Evolutionary conservation across 2,797 vertebrate species (phyloP).

Genomic region (Champsocephalus gunnari): DNA sequence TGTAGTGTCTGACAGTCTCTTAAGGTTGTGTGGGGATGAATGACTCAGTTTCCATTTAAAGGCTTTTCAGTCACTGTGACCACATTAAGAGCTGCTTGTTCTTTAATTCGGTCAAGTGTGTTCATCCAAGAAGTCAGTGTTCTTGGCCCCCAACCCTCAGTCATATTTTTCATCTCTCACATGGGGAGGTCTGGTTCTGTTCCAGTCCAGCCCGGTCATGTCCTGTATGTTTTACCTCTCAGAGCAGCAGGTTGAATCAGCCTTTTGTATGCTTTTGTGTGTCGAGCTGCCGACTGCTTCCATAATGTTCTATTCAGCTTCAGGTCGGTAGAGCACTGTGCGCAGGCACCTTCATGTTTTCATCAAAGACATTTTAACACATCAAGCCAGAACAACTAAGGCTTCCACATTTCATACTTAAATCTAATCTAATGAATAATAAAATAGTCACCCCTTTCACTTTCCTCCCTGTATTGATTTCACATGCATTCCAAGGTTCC

Average conservation of each 20-base stretch:
- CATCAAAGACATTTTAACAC: slow-evolving; percentile 68
- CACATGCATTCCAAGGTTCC: slow-evolving; percentile 59
- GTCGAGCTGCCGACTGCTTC: slow-evolving; percentile 35
- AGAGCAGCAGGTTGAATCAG: slow-evolving; percentile 60
- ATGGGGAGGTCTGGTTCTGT: slow-evolving; percentile 16
- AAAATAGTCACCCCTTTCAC: slow-evolving; percentile 43
- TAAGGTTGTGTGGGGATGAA: slow-evolving; percentile 1
- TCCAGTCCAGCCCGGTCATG: slow-evolving; percentile 30
- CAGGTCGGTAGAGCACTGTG: slow-evolving; percentile 47
- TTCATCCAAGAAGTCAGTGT: slow-evolving; percentile 52
- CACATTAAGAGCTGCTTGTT: slow-evolving; percentile 44
- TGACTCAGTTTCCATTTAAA: slow-evolving; percentile 40
- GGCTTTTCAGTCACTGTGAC: slow-evolving; percentile 33
- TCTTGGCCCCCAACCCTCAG: slow-evolving; percentile 30
- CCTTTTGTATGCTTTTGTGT: slow-evolving; percentile 68
- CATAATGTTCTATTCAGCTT: slow-evolving; percentile 72
- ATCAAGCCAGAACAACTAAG: slow-evolving; percentile 56
- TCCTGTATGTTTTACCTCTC: slow-evolving; percentile 47
- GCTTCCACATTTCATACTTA: slow-evolving; percentile 68
- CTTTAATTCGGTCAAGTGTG: slow-evolving; percentile 52
- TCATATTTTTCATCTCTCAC: slow-evolving; percentile 47
- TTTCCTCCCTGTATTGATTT: slow-evolving; percentile 68
- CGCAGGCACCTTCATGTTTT: slow-evolving; percentile 62
- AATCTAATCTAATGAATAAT: slow-evolving; percentile 65
- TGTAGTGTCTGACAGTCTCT: slow-evolving; percentile 24